Conservation (phyloP, 1,140 invertebrate species). For the Aphelenchoides besseyi region DNA sequence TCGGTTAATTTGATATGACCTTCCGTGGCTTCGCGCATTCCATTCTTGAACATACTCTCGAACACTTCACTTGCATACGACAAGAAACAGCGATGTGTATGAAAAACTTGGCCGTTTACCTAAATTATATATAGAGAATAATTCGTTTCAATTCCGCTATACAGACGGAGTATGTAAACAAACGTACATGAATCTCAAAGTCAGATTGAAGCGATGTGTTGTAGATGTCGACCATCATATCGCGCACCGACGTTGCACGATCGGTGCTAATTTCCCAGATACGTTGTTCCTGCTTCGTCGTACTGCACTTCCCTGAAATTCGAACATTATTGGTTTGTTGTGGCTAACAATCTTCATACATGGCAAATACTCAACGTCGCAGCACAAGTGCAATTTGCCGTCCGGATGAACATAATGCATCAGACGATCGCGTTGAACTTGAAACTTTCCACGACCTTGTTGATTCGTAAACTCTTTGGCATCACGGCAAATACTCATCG, state of each 20-base stretch:
- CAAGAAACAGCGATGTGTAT: conserved; percentile 57
- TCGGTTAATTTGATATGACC: conserved; percentile 2
- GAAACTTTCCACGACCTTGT: conserved; percentile 59
- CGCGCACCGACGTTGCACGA: neutral
- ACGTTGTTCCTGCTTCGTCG: conserved; percentile 21
- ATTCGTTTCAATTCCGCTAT: conserved; percentile 8
- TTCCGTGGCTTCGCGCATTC: conserved; percentile 14
- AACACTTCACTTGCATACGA: conserved; percentile 58
- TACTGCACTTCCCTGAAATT: conserved; percentile 50
- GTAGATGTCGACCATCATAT: conserved; percentile 1
- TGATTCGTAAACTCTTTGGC: conserved; percentile 62
- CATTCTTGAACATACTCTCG: conserved; percentile 51
- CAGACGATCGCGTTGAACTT: conserved; percentile 41
- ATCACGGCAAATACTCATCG: conserved; percentile 55
- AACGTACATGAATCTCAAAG: conserved; percentile 15
- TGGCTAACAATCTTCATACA: neutral
- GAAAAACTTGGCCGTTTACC: conserved; percentile 49
- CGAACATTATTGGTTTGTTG: neutral
- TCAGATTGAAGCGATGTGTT: conserved; percentile 8
- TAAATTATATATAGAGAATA: conserved; percentile 31
- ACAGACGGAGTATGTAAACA: conserved; percentile 9
- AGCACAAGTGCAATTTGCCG: conserved; percentile 21
- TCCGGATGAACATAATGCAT: conserved; percentile 6
- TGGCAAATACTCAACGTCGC: conserved; percentile 24
- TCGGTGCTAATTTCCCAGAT: conserved; percentile 15